Conservation (phyloP, 2,797 vertebrate genomes). For the Anguilla marmorata region DNA sequence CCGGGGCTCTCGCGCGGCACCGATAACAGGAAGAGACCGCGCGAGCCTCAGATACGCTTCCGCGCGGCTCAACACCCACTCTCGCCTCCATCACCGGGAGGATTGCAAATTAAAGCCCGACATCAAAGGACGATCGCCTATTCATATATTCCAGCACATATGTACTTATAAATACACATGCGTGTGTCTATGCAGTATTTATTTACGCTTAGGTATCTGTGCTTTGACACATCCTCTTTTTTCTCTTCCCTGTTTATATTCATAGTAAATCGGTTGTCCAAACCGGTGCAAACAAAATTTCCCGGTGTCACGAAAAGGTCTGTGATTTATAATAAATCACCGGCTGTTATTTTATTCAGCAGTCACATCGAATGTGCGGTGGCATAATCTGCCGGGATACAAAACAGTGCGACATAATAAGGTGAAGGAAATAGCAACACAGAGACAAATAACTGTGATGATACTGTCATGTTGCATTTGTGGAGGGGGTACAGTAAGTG, state of each 20-base stretch:
- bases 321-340: conserved; percentile 1
- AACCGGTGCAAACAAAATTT: not conserved
- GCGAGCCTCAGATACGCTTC: not conserved
- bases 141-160: not conserved
- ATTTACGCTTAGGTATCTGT: not conserved
- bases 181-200: not conserved
- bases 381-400: not conserved
- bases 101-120: not conserved
- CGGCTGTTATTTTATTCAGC: not conserved
- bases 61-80: no score
- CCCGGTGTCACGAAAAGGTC: not conserved
- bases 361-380: not conserved
- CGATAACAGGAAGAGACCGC: not conserved
- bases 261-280: not conserved
- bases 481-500: not conserved
- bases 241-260: not conserved
- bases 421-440: not conserved
- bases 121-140: not conserved
- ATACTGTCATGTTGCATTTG: not conserved
- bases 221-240: not conserved
- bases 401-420: not conserved
- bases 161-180: not conserved
- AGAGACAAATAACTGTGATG: not conserved
- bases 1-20: not conserved
- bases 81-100: not conserved